Conservation (phyloP, 1,140 invertebrate species). For the Chrysopa pallens region DNA sequence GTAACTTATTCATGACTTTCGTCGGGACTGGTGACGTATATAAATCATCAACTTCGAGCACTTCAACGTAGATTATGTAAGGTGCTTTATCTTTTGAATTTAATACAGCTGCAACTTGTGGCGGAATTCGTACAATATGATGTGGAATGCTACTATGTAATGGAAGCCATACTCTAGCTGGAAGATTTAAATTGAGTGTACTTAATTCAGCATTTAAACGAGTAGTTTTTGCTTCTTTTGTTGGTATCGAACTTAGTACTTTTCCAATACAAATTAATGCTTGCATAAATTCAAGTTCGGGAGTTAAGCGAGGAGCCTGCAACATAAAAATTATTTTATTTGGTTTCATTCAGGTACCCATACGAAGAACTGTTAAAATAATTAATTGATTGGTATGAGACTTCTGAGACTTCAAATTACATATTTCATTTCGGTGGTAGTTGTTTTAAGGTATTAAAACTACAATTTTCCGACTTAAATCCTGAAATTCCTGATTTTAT, state of each 20-base stretch:
- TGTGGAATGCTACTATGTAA: slow-evolving; percentile 50
- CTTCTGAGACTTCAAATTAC: no score
- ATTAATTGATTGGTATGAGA: no score
- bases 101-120: slow-evolving; percentile 84
- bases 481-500: no score
- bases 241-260: slow-evolving; percentile 69
- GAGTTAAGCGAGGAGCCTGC: slow-evolving; percentile 61
- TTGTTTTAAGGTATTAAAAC: slow-evolving; percentile 4
- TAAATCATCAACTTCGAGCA: slow-evolving; percentile 79
- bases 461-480: no score
- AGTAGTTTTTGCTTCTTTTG: slow-evolving; percentile 87
- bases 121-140: slow-evolving; percentile 82
- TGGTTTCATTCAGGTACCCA: no score
- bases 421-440: no score
- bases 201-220: slow-evolving; percentile 82
- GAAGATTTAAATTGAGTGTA: slow-evolving; percentile 88
- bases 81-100: slow-evolving; percentile 99
- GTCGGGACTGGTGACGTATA: slow-evolving; percentile 59
- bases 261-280: slow-evolving; percentile 82
- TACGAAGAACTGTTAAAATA: no score
- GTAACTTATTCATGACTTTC: slow-evolving; percentile 58
- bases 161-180: slow-evolving; percentile 93
- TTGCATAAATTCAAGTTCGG: slow-evolving; percentile 74
- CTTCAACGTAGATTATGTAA: slow-evolving; percentile 95
- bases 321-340: slow-evolving; percentile 9